A percentile compares a stretch with the other conserved stretches of the same genome.
These are phyloP conservation scores for Salvelinus alpinus DNA, from an alignment of 2,113 vertebrate genomes.

Conservation along the genomic window DNA sequence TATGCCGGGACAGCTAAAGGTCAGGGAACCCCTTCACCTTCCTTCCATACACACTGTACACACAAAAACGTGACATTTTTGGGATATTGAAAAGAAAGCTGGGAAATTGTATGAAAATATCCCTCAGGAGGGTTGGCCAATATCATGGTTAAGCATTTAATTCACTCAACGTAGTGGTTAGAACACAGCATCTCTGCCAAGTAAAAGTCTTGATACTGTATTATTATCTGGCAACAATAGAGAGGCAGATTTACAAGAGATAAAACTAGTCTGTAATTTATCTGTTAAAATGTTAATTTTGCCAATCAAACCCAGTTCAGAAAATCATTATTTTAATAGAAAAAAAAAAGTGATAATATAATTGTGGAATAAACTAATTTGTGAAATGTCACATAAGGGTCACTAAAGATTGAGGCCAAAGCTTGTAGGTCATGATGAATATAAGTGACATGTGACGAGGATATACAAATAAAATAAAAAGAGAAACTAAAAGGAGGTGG, in stretches of 20 bases:
- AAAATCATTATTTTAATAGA: not conserved
- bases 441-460: too few relatives aligned
- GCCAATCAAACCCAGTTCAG: not conserved
- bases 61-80: not conserved
- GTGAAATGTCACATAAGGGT: too few relatives aligned
- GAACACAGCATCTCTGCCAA: not conserved
- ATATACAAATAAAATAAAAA: too few relatives aligned
- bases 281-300: not conserved
- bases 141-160: slow-evolving; percentile 35
- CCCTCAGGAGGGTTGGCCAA: slow-evolving; percentile 29
- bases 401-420: not conserved
- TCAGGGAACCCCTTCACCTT: slow-evolving; percentile 79
- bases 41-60: slow-evolving; percentile 24
- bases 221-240: not conserved
- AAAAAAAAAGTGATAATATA: not conserved
- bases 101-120: slow-evolving; percentile 44
- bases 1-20: slow-evolving; percentile 67
- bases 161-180: slow-evolving; percentile 25
- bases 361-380: not conserved
- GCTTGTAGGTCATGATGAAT: too few relatives aligned
- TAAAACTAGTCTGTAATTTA: not conserved
- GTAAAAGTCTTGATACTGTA: slow-evolving; percentile 3
- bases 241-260: not conserved
- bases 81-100: slow-evolving; percentile 17
- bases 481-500: too few relatives aligned